Base-by-base conservation (phyloP, 2,888 invertebrate genomes). In the Drosophila rellima region DNA sequence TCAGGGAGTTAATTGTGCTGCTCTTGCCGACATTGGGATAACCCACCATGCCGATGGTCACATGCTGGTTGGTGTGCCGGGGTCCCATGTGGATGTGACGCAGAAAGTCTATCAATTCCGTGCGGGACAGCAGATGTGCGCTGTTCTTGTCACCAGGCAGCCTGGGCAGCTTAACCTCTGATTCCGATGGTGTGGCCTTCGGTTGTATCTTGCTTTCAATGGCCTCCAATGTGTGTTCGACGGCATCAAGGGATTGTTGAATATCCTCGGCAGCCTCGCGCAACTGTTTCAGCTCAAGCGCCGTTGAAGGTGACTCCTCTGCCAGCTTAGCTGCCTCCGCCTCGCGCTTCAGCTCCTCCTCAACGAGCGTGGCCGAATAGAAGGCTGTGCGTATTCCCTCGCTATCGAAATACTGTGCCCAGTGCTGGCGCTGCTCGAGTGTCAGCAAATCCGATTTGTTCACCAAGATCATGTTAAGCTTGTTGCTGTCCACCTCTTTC, bases 11-110 rank as follows among this genome's bases (percentile, higher is more conserved):
- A 67, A 99, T 98, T 8, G 99, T 98, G 69, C 99, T 99, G 92
- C 99, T 99, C 93, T 99, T 99, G n/a, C 99, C 99, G 1, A 99
- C 99, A 94, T 99, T 99, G 0, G 99, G 99, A 93, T 99, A 99
- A 1, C 99, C 99, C 64, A 99, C 98, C 92, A 98, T 94, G 7
- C 98, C 98, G 64, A 98, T 95, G n/a, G 97, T 97, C 7, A 96
- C 94, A 31, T 95, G 91, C n/a, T 93, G 92, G 31, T 92, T 85
- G 20, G 93, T 92, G 90, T 91, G 92, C 91, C 93, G 93, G 0
- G 78, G 70, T 0, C 93, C 94, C 3, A 82, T 91, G 65, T 95
- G 94, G 18, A 96, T 92, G 8, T 93, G 93, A 81, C 94, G 95
- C 65, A 98, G 95, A 15, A 97, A 94, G 37, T 94, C 93, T 52